Evolutionary conservation across 2,113 vertebrate species (phyloP).

Genomic region (Agelaius phoeniceus): DNA sequence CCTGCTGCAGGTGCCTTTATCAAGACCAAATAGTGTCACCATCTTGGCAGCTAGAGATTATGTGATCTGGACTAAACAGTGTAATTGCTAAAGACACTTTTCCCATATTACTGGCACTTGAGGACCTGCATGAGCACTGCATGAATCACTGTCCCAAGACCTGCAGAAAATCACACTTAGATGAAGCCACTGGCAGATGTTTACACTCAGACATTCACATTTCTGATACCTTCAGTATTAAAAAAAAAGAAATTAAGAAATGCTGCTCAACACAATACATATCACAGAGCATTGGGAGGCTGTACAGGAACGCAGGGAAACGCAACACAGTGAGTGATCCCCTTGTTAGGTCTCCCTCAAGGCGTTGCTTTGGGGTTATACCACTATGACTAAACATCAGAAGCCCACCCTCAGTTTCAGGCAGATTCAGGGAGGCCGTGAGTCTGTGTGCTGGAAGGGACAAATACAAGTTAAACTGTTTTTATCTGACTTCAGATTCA

Average conservation of each 20-base stretch:
- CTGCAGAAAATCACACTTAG: not conserved
- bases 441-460: not conserved
- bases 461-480: not conserved
- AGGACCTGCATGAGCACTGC: not conserved
- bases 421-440: not conserved
- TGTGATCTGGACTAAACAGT: not conserved
- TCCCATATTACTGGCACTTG: not conserved
- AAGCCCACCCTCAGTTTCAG: not conserved
- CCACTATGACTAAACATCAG: not conserved
- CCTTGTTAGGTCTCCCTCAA: not conserved
- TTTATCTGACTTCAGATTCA: not conserved
- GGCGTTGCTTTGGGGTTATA: not conserved
- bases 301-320: rapidly evolving
- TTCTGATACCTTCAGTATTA: not conserved
- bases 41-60: not conserved
- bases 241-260: not conserved
- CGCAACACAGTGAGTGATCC: not conserved
- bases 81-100: not conserved
- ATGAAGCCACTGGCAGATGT: not conserved
- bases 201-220: not conserved
- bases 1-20: not conserved
- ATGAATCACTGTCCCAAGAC: not conserved
- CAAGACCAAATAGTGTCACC: not conserved
- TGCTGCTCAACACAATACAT: not conserved
- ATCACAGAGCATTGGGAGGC: not conserved